Conservation (phyloP, 2,113 vertebrate species). For the Acinonyx jubatus region DNA sequence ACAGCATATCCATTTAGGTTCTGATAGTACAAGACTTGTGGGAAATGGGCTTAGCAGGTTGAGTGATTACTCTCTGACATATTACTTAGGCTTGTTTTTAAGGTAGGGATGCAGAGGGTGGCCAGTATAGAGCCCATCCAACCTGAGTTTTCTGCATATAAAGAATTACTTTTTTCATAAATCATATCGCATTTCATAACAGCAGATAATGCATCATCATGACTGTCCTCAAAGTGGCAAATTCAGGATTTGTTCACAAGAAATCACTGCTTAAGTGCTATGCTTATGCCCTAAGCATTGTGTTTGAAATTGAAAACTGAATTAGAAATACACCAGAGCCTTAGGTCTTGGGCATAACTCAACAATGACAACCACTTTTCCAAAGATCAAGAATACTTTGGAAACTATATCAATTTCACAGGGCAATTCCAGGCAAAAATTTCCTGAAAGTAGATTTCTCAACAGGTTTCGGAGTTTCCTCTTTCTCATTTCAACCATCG, state of each 20-base stretch:
- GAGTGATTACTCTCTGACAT: not conserved
- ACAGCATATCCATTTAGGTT: not conserved
- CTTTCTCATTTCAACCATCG: conserved; percentile 9
- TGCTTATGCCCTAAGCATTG: not conserved
- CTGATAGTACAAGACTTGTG: not conserved
- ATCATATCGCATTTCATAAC: not conserved
- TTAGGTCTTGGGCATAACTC: not conserved
- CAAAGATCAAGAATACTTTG: not conserved
- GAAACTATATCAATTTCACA: not conserved
- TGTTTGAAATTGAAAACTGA: conserved; percentile 18
- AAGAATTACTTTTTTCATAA: not conserved
- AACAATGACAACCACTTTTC: conserved; percentile 22
- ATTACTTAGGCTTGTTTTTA: not conserved
- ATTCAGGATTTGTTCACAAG: not conserved
- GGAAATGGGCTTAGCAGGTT: not conserved
- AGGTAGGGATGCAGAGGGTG: not conserved
- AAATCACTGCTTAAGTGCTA: not conserved
- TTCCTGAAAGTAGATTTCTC: not conserved
- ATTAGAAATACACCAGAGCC: not conserved
- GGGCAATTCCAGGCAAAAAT: not conserved
- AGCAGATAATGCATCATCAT: conserved; percentile 6
- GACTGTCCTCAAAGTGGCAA: not conserved
- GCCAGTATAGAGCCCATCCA: not conserved
- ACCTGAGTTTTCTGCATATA: not conserved
- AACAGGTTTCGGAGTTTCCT: not conserved